A percentile compares a stretch with the other conserved stretches of the same genome.
Conservation (phyloP, 1,140 invertebrate genomes). For the Helicoverpa armigera region DNA sequence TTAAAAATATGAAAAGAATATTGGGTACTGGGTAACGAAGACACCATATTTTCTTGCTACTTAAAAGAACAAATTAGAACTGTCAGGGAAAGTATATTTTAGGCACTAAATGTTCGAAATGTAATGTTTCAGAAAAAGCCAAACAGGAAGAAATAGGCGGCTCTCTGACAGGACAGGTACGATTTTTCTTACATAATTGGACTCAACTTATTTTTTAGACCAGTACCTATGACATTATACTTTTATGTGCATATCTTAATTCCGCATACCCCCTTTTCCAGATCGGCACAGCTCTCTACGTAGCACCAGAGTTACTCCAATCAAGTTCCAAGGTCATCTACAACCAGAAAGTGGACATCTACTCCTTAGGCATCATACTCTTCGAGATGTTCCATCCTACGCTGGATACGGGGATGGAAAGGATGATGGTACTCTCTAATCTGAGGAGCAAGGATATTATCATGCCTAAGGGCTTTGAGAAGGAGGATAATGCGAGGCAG, state of each 20-base stretch:
- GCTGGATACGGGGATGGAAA: slow-evolving; percentile 95
- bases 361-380: slow-evolving; percentile 95
- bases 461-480: slow-evolving; percentile 79
- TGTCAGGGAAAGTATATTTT: too few species aligned
- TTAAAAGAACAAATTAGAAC: too few species aligned
- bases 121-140: slow-evolving; percentile 67
- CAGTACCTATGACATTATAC: background rate
- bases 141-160: slow-evolving; percentile 74
- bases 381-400: slow-evolving; percentile 98
- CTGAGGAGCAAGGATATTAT: slow-evolving; percentile 72
- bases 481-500: slow-evolving; percentile 78
- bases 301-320: slow-evolving; percentile 94
- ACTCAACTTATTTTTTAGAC: background rate
- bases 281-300: slow-evolving; percentile 97
- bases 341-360: slow-evolving; percentile 98
- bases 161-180: slow-evolving; percentile 77
- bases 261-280: background rate
- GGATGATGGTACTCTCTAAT: slow-evolving; percentile 89
- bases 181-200: background rate
- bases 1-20: too few species aligned
- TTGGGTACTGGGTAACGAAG: too few species aligned
- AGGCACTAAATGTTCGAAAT: too few species aligned
- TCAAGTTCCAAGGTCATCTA: slow-evolving; percentile 91
- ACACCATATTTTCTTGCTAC: too few species aligned
- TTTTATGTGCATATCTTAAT: too few species aligned